Conservation (phyloP, 2,113 vertebrate genomes). For the Morone chrysops region DNA sequence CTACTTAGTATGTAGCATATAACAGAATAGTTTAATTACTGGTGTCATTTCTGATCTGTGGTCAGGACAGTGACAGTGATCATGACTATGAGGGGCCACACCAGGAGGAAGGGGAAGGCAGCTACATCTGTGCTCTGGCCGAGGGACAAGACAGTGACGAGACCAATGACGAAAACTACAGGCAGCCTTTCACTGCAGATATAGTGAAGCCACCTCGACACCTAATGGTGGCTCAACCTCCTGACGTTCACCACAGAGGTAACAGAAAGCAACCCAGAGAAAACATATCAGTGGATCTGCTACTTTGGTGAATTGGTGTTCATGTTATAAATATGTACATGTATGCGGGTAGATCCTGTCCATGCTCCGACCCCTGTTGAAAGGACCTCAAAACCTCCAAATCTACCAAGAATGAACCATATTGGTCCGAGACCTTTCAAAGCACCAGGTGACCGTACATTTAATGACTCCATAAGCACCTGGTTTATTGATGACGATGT, state of each 20-base stretch:
- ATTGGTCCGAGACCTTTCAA: neutral
- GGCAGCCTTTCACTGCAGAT: neutral
- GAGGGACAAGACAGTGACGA: neutral
- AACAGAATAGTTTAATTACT: too few relatives aligned
- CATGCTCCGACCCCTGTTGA: neutral
- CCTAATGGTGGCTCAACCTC: neutral
- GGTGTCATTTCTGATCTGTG: neutral
- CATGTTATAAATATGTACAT: neutral
- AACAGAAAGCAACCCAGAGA: neutral
- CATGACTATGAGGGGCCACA: slow-evolving; percentile 19
- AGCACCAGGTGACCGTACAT: slow-evolving; percentile 14
- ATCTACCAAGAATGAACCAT: neutral
- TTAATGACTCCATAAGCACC: neutral
- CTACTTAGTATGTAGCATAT: neutral
- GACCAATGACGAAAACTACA: neutral
- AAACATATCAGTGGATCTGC: neutral
- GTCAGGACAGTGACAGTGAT: slow-evolving; percentile 35
- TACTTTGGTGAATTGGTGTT: neutral
- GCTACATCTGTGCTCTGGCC: slow-evolving; percentile 1
- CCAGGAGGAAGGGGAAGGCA: neutral
- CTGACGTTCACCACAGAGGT: slow-evolving; percentile 17
- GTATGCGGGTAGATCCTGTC: neutral
- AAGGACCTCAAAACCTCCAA: slow-evolving; percentile 1
- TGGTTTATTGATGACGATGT: neutral
- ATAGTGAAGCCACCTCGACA: neutral